Evolutionary conservation across 2,888 invertebrate species (phyloP), one percentile per base, ranked within the genome.

Genomic region (Microdon myrmicae): DNA sequence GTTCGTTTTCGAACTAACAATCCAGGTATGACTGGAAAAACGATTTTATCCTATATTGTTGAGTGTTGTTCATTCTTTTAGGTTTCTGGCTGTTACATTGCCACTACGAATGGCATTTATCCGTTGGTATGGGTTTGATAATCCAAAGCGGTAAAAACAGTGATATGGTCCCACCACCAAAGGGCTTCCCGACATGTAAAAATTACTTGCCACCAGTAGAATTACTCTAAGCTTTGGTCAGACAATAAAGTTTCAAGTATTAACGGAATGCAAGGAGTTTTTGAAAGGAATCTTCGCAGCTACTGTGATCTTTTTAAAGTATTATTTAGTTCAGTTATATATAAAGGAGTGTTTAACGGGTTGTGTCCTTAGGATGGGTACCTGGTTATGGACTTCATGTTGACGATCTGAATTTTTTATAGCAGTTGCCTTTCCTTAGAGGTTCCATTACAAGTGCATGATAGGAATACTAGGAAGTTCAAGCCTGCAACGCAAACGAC

Each of bases 121-220:
- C 71, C 7, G 68, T 69, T 37, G 74, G 74, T 4, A 75, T 75
- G 75, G 74, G 69, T 5, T 48, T 75, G 9, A 56, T 75, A 16
- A 6, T 74, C 7, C 73, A 74, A 60, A 73, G 74, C 20, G 75
- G 92, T 0, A 83, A 85, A 34, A 72, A 81, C 20, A 75, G 80
- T 13, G 86, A 92, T 71, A 86, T 90, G 76, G 84, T 86, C 1
- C 76, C 83, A 37, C 82, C 86, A 0, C 92, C 92, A 0, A 28
- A 12, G 3, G 86, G 87, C 73, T 92, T 92, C 74, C 92, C 92
- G 0, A 86, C 85, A 68, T 92, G 92, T 73, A 89, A 90, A 7
- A 88, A 87, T 51, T 92, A 86, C 76, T 81, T 87, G 14, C 73
- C 74, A 3, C 31, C 37, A 19, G 49, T 70, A 9, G 44, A 22